phyloP scores from a whole-genome alignment of 2,113 vertebrate genomes.

The Rostratula benghalensis region DNA sequence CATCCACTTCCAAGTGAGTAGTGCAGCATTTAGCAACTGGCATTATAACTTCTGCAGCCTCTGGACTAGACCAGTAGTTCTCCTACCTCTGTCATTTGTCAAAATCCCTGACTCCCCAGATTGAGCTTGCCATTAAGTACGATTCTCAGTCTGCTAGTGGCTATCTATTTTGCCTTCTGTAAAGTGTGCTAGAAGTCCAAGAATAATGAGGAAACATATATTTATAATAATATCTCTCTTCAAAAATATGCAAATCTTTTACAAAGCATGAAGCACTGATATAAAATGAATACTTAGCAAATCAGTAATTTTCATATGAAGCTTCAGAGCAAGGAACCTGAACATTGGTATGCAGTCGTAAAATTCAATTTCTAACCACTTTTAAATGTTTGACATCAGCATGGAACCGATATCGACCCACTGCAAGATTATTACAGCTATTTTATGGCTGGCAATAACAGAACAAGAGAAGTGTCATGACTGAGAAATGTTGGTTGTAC shows the following conservation, averaged over 20 bases:
- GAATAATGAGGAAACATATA: background rate
- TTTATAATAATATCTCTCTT: background rate
- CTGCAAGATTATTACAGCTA: background rate
- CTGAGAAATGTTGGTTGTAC: background rate
- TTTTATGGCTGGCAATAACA: background rate
- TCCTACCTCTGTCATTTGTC: fast-evolving
- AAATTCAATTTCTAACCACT: background rate
- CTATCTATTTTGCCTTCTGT: background rate
- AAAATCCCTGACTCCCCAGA: background rate
- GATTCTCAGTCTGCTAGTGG: background rate
- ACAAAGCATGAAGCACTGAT: background rate
- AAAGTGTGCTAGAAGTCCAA: background rate
- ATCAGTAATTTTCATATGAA: background rate
- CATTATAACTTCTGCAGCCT: background rate
- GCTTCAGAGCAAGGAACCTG: background rate
- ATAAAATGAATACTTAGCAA: background rate
- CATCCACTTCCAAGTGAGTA: background rate
- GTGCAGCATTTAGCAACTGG: background rate
- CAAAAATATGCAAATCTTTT: background rate
- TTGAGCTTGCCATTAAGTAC: background rate
- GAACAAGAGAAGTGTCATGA: background rate
- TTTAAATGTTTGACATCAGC: background rate
- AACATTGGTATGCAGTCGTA: background rate
- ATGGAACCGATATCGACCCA: background rate
- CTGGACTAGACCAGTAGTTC: background rate